These are phyloP conservation scores for Parus major DNA, from an alignment of 2,113 vertebrate genomes.

Conservation along the genomic window DNA sequence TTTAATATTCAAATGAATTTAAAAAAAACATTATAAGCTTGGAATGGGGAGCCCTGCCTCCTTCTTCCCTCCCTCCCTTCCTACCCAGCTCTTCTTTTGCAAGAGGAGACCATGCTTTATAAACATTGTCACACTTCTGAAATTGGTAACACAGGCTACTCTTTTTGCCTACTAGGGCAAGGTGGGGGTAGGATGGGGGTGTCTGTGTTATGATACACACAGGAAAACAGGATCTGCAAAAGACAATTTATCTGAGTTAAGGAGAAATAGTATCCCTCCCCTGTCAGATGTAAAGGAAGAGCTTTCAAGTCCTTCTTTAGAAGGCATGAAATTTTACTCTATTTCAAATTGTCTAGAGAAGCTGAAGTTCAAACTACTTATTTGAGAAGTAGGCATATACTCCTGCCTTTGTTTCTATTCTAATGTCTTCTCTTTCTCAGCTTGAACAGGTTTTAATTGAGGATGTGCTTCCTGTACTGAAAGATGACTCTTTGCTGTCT, in stretches of 20 bases:
- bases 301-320: neutral
- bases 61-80: neutral
- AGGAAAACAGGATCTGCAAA: neutral
- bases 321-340: neutral
- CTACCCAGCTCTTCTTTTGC: neutral
- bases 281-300: neutral
- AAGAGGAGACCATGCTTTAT: neutral
- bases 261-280: neutral
- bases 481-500: conserved; percentile 88
- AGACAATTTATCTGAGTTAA: neutral
- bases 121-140: neutral
- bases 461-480: conserved; percentile 90
- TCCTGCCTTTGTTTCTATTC: neutral
- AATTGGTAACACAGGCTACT: neutral
- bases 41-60: neutral
- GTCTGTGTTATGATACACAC: neutral
- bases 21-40: neutral
- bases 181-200: neutral
- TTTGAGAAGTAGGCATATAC: neutral
- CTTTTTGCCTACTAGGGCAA: neutral
- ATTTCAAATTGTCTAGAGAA: neutral
- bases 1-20: neutral
- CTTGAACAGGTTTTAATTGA: conserved; percentile 87
- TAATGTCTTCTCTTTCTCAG: conserved; percentile 69
- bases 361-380: neutral